A percentile compares a stretch with the other conserved stretches of the same genome.
phyloP scores from a whole-genome alignment of 2,797 vertebrate species.

The Loriculus beryllinus region DNA sequence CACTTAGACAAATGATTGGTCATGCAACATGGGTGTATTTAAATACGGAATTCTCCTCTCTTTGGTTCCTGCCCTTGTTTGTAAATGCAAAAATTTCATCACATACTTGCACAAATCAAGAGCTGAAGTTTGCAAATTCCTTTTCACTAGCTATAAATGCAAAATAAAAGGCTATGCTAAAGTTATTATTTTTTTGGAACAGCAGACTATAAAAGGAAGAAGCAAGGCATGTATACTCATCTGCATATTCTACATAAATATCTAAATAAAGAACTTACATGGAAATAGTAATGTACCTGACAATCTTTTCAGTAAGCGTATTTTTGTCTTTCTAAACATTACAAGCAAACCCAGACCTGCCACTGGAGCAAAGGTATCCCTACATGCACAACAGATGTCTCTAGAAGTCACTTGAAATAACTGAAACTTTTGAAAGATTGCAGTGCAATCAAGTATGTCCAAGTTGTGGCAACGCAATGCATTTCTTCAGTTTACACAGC shows the following conservation, averaged over 20 bases:
- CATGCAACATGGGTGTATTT: background rate
- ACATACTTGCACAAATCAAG: background rate
- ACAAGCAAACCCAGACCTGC: background rate
- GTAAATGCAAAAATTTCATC: background rate
- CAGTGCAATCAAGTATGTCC: background rate
- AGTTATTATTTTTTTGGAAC: background rate
- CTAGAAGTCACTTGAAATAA: background rate
- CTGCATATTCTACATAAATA: background rate
- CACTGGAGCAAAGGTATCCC: background rate
- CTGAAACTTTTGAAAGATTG: background rate
- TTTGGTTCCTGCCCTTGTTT: background rate
- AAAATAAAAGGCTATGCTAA: background rate
- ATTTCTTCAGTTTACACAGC: background rate
- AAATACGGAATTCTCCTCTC: background rate
- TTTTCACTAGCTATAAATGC: background rate
- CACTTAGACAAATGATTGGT: background rate
- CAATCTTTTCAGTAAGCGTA: background rate
- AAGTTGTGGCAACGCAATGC: background rate
- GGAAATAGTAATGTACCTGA: background rate
- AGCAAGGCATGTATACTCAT: background rate
- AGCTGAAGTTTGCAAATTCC: background rate
- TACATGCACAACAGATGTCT: background rate
- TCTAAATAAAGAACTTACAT: background rate
- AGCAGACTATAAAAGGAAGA: background rate
- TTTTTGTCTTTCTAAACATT: background rate